Evolutionary conservation across 1,140 invertebrate genomes (phyloP), one percentile per base, ranked within the genome.

Genomic region (Aphelenchoides avenae): DNA sequence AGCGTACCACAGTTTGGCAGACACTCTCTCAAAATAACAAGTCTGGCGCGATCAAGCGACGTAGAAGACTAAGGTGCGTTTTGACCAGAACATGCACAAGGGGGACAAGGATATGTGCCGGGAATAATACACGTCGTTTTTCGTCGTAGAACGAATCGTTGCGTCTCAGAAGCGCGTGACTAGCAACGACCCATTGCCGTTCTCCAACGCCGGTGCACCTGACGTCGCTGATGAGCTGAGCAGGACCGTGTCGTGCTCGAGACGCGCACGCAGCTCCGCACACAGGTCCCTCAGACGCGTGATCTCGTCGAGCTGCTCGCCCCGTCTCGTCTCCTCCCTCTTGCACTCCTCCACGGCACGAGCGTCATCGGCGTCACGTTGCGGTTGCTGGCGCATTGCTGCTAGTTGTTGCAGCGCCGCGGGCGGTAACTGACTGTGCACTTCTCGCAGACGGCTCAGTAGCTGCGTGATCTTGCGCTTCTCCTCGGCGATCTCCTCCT

Each of bases 401-500:
- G n/a, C 26, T n/a, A 4, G 20, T 41, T 41, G 20, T 24, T 41
- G 7, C 20, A 5, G 43, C 34, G n/a, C 43, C 43, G 13, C 56
- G 13, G 54, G 11, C 9, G 55, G 55, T 44, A 60, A 22, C 3
- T 11, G 18, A 11, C 13, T 57, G 11, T 58, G 11, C 22, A 70
- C 42, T 27, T 67, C 48, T 26, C 59, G 41, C 11, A 66, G 31
- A 4, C 20, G 11, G 27, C 34, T 47, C 9, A 66, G 47, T 11
- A 66, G 34, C 2, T 61, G 51, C 7, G 30, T 47, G 30, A 71
- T 57, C 30, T 62, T 50, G n/a, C 47, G 20, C 51, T 66, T 66
- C 47, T 66, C 63, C 13, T 70, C 63, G 20, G 39, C 49, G 27
- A 70, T 71, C 30, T 66, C 64, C 15, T 68, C 34, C 9, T 47